Conservation (phyloP, 1,140 invertebrate genomes). For the Neelides sp. region DNA sequence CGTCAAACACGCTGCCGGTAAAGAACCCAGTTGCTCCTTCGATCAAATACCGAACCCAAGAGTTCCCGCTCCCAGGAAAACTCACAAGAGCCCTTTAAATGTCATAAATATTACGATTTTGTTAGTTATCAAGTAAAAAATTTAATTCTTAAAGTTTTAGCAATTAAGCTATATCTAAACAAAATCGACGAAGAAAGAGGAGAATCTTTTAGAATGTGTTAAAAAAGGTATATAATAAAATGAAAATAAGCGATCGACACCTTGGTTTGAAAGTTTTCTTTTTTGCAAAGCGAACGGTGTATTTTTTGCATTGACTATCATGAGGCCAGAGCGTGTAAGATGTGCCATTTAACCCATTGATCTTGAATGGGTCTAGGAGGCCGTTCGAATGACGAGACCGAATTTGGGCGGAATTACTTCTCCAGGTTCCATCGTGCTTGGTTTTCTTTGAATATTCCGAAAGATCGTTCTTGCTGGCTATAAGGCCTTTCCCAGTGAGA, state of each 20-base stretch:
- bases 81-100: constrained; percentile 25
- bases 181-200: no score
- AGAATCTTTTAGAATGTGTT: no score
- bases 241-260: no score
- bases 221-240: no score
- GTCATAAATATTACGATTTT: no score
- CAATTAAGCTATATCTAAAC: no score
- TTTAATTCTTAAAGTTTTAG: no score
- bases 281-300: constrained; percentile 21
- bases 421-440: constrained; percentile 18
- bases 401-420: constrained; percentile 30
- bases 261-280: constrained; percentile 23
- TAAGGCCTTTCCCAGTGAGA: no score
- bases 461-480: no score
- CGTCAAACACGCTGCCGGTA: constrained; percentile 23
- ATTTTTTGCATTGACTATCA: constrained; percentile 17
- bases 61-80: constrained; percentile 28
- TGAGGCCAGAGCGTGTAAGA: constrained; percentile 11
- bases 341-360: constrained; percentile 8
- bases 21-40: constrained; percentile 18
- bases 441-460: no score
- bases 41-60: constrained; percentile 20
- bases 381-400: constrained; percentile 24
- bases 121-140: no score
- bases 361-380: no score